Conservation (phyloP, 2,113 vertebrate species). For the Hippocampus abdominalis region DNA sequence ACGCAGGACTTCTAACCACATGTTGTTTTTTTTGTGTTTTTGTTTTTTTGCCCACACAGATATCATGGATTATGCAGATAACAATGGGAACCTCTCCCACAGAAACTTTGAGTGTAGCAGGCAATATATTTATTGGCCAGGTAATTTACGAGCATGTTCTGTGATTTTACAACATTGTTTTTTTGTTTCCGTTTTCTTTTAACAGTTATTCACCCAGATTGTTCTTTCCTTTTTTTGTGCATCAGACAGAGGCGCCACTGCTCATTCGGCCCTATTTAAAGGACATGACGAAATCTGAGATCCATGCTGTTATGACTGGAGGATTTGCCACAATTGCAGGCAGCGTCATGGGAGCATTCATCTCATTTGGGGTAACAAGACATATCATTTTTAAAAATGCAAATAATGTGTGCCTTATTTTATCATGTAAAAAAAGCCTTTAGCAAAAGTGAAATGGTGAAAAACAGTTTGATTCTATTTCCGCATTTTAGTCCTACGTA, state of each 20-base stretch:
- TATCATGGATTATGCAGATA: constrained; percentile 89
- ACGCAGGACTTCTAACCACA: constrained; percentile 10
- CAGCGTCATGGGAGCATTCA: constrained; percentile 91
- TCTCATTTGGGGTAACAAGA: constrained; percentile 85
- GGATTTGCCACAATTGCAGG: constrained; percentile 94
- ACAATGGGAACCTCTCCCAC: constrained; percentile 88
- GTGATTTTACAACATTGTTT: neutral
- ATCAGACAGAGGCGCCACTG: constrained; percentile 85
- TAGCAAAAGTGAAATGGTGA: no score
- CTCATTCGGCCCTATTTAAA: constrained; percentile 86
- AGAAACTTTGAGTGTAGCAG: constrained; percentile 89
- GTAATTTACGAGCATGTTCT: constrained; percentile 59
- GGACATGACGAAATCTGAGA: constrained; percentile 89
- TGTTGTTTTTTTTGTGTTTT: constrained; percentile 16
- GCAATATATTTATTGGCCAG: constrained; percentile 96
- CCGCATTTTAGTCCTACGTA: no score
- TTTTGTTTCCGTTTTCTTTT: constrained; percentile 5
- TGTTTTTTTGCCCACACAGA: constrained; percentile 68
- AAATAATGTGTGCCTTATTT: neutral
- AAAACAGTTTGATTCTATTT: no score
- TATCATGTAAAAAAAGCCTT: no score
- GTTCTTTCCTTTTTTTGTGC: constrained; percentile 6
- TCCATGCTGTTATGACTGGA: constrained; percentile 90
- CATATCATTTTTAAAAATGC: neutral
- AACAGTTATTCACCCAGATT: neutral